A percentile compares a stretch with the other conserved stretches of the same genome.
Conservation (phyloP, 2,113 vertebrate species). For the Haemorhous mexicanus region DNA sequence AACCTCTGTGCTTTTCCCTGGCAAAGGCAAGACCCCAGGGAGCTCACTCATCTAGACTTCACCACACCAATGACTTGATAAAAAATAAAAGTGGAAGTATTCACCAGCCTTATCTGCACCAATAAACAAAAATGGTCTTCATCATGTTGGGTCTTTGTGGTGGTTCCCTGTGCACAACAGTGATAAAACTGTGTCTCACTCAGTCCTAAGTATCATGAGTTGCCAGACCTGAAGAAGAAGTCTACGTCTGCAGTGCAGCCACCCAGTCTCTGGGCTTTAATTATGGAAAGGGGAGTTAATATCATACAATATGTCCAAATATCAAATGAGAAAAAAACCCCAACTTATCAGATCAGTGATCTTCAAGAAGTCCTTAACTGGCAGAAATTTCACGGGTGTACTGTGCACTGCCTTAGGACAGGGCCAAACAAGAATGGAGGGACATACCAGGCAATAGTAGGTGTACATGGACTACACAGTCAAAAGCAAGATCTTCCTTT, state of each 20-base stretch:
- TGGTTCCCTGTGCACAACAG: neutral
- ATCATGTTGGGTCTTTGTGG: neutral
- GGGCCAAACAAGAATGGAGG: neutral
- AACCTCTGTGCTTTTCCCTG: neutral
- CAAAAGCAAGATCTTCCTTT: neutral
- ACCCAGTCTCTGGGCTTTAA: neutral
- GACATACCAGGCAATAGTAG: neutral
- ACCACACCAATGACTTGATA: neutral
- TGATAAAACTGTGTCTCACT: rapidly evolving
- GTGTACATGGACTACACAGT: neutral
- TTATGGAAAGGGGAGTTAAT: neutral
- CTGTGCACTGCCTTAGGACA: neutral
- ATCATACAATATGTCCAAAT: neutral
- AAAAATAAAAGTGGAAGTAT: neutral
- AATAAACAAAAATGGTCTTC: neutral
- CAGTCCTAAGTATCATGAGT: neutral
- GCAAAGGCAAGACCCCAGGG: neutral
- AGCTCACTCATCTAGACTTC: neutral
- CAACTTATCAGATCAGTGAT: neutral
- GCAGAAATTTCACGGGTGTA: neutral
- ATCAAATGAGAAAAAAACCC: neutral
- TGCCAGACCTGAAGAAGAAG: neutral
- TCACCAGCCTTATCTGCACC: neutral
- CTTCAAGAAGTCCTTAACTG: neutral
- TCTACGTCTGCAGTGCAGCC: neutral